phyloP scores from a whole-genome alignment of 2,888 invertebrate species.

The Drosophila suboccidentalis region DNA sequence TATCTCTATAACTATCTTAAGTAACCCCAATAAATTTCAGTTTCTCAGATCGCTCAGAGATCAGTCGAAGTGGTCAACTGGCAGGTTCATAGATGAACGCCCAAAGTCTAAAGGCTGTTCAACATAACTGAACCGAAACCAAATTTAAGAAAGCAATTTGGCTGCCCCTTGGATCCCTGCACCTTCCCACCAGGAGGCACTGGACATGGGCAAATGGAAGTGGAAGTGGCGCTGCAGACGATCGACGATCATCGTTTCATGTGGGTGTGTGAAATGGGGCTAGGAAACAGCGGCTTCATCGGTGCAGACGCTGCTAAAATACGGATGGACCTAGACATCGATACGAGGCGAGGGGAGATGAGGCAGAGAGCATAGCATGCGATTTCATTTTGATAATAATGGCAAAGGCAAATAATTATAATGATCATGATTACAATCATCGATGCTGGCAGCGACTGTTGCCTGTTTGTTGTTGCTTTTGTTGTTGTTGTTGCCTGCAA shows the following conservation, averaged over 20 bases:
- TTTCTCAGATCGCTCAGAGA: constrained; percentile 1
- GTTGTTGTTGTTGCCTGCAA: constrained; percentile 1
- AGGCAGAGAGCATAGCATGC: constrained; percentile 57
- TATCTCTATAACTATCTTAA: background rate
- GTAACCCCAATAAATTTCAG: background rate
- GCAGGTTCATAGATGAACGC: constrained; percentile 6
- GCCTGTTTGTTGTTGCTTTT: background rate
- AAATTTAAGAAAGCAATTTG: constrained; percentile 64
- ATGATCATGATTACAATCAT: constrained; percentile 82
- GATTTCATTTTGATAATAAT: constrained; percentile 82
- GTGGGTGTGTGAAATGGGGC: constrained; percentile 80
- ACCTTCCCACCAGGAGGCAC: background rate
- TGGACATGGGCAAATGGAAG: constrained; percentile 30
- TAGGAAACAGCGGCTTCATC: constrained; percentile 10
- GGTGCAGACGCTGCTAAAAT: constrained; percentile 36
- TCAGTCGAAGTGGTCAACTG: constrained; percentile 11
- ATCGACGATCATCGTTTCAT: constrained; percentile 24
- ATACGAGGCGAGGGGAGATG: constrained; percentile 5
- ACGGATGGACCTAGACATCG: constrained; percentile 31
- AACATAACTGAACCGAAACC: constrained; percentile 26
- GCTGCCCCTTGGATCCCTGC: constrained; percentile 7
- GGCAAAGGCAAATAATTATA: constrained; percentile 80
- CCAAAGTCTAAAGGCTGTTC: background rate
- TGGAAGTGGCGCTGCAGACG: constrained; percentile 49
- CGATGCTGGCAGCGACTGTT: constrained; percentile 46